Evolutionary conservation across 2,797 vertebrate genomes (phyloP).

Genomic region (Notolepis coatsorum): DNA sequence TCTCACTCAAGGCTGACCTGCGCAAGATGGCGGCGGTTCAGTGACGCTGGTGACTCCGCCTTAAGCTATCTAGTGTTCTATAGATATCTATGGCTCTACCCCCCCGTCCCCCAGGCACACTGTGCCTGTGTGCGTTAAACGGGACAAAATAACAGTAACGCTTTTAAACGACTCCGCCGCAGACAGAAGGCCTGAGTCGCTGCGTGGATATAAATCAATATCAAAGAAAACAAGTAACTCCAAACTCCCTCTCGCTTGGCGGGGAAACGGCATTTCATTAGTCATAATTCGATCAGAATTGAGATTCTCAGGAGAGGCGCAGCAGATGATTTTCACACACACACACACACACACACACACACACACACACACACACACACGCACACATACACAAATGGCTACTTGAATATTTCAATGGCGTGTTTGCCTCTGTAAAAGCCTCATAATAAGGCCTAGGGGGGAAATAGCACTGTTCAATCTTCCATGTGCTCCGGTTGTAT

Average conservation of each 20-base stretch:
- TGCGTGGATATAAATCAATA: conserved; percentile 46
- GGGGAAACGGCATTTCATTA: conserved; percentile 34
- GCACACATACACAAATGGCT: conserved; percentile 10
- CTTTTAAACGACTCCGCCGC: conserved; percentile 19
- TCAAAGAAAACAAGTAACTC: conserved; percentile 34
- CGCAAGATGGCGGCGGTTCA: too few species aligned
- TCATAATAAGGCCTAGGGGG: conserved; percentile 34
- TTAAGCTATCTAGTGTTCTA: too few species aligned
- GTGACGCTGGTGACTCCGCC: too few species aligned
- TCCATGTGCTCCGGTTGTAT: conserved; percentile 34
- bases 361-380: conserved; percentile 3
- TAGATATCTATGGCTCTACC: too few species aligned
- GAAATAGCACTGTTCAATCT: conserved; percentile 61
- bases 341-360: conserved; percentile 13
- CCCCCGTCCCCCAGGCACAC: too few species aligned
- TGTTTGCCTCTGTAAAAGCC: conserved; percentile 9
- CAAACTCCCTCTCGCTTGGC: conserved; percentile 12
- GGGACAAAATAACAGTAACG: conserved; percentile 18
- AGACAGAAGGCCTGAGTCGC: conserved; percentile 5
- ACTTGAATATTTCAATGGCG: conserved; percentile 15
- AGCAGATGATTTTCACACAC: conserved; percentile 20
- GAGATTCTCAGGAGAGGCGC: conserved; percentile 21
- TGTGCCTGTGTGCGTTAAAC: conserved; percentile 15
- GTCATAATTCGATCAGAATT: conserved; percentile 45
- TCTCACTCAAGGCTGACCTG: too few species aligned